Evolutionary conservation across 1,140 invertebrate species (phyloP), one percentile per base, ranked within the genome.

Genomic region (Drosophila micromelanica): DNA sequence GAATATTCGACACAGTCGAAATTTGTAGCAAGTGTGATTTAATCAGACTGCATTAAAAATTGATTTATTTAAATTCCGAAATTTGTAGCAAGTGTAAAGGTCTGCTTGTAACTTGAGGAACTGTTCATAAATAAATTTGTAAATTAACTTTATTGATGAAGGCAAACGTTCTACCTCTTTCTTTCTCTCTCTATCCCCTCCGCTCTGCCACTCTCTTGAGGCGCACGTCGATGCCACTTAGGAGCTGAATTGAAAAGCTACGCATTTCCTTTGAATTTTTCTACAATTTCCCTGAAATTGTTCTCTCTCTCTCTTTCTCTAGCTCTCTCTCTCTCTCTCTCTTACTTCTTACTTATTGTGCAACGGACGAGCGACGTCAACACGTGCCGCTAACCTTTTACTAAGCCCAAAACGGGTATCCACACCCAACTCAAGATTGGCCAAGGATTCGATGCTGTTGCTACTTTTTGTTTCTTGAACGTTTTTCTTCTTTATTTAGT

Each of bases 311-410:
- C 35, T 42, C 1, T 2, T n/a, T 45, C 13, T 27, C 27, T 6
- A 5, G 8, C 20, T 11, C 32, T 49, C 0, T 12, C 37, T 48
- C 9, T 52, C 46, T 27, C 27, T 27, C 15, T 8, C 32, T 6
- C 52, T 57, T 78, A 46, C 35, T 46, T 0, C 5, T 27, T 6
- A 27, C 32, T 27, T 32, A 59, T 38, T 48, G 45, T 46, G 45
- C 45, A 46, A 23, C 55, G 40, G 52, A 37, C 74, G 67, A 48
- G 37, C 69, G 67, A 51, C 73, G 55, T 63, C 67, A 75, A 82
- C 82, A 86, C 82, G 82, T 86, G 82, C 78, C 82, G 63, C 80
- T 70, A 86, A 86, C 82, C 82, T 86, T 86, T 86, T 81, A n/a
- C 57, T 20, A 63, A 70, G 72, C 78, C 55, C 30, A 52, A 46